A percentile compares a stretch with the other conserved stretches of the same genome.
Conservation (phyloP, 92 coral and sea anemone genomes). For the Palythoa grandiflora region DNA sequence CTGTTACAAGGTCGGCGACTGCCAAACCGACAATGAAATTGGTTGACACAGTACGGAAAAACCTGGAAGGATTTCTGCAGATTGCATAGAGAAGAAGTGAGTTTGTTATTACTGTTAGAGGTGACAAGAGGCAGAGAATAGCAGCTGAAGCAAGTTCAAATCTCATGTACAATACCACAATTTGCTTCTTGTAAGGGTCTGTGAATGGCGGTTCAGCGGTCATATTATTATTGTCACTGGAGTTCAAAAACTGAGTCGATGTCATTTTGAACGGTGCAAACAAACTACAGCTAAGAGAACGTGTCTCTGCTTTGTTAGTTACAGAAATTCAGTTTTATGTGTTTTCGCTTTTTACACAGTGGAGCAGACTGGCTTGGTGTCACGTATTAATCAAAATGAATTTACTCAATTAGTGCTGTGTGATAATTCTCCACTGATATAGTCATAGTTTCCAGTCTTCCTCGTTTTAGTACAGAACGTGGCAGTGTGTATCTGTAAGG, state of each 20-base stretch:
- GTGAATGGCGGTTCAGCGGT: background rate
- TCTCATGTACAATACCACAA: slow-evolving; percentile 63
- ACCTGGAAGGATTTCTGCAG: slow-evolving; percentile 77
- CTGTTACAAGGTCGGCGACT: slow-evolving; percentile 81
- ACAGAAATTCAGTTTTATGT: background rate
- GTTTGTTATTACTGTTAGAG: slow-evolving; percentile 75
- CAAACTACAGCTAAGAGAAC: background rate
- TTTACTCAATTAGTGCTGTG: background rate
- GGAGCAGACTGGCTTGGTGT: background rate
- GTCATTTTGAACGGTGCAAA: background rate
- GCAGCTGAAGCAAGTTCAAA: slow-evolving; percentile 82
- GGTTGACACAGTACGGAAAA: slow-evolving; percentile 78
- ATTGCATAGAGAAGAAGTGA: slow-evolving; percentile 70
- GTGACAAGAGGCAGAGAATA: slow-evolving; percentile 65
- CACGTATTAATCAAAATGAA: background rate
- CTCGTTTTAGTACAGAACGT: background rate
- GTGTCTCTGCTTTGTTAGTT: background rate
- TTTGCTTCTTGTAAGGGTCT: slow-evolving; percentile 19
- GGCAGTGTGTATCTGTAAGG: no score
- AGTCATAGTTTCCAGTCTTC: background rate
- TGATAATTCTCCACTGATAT: background rate
- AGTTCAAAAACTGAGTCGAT: background rate
- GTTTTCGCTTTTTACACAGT: background rate
- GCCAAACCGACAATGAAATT: slow-evolving; percentile 81
- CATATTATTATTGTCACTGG: background rate